phyloP scores from a whole-genome alignment of 2,113 vertebrate species.

The Lichenostomus cassidix region DNA sequence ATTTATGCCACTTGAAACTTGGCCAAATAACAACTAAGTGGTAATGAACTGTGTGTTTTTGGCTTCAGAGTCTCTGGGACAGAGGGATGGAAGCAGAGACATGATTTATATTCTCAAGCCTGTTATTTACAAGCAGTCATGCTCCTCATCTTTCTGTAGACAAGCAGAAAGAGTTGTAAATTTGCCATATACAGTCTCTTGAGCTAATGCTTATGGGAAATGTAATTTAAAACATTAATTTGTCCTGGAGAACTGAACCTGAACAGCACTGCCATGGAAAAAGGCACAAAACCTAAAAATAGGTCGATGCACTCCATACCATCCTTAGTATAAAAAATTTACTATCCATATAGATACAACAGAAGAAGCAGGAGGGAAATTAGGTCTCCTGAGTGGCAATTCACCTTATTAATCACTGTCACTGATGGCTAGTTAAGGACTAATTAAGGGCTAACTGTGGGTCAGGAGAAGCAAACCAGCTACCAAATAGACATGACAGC shows the following conservation, averaged over 20 bases:
- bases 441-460: conserved; percentile 14
- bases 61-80: neutral
- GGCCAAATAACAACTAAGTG: neutral
- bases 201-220: conserved; percentile 28
- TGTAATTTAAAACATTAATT: conserved; percentile 6
- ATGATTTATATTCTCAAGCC: conserved; percentile 14
- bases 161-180: conserved; percentile 35
- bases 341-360: neutral
- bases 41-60: conserved; percentile 28
- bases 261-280: neutral
- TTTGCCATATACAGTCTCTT: neutral
- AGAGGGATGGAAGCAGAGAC: neutral
- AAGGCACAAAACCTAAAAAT: neutral
- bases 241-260: neutral
- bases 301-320: neutral
- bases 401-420: conserved; percentile 30
- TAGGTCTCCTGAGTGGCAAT: neutral
- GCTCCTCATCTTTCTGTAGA: conserved; percentile 20
- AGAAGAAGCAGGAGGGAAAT: neutral
- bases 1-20: neutral
- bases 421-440: conserved; percentile 3
- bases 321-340: neutral
- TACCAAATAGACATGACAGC: neutral
- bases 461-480: neutral
- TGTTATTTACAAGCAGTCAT: conserved; percentile 49